Evolutionary conservation across 2,888 invertebrate species (phyloP).

Genomic region (Xylota segnis): DNA sequence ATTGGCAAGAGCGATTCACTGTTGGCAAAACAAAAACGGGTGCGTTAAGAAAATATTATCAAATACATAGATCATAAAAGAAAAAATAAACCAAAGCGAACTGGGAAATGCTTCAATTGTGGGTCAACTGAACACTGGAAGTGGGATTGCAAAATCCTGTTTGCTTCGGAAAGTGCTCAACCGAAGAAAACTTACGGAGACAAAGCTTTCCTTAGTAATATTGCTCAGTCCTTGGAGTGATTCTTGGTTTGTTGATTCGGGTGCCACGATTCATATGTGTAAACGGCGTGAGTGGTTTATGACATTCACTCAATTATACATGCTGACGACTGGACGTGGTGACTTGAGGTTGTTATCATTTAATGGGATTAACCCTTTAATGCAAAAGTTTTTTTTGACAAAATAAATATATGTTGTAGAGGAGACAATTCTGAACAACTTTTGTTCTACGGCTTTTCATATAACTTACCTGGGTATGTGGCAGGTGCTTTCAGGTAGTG

Average conservation of each 20-base stretch:
- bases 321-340: slow-evolving; percentile 36
- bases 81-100: slow-evolving; percentile 5
- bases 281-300: slow-evolving; percentile 37
- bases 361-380: slow-evolving; percentile 20
- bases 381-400: slow-evolving; percentile 54
- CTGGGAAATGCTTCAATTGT: background rate
- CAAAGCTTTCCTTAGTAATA: background rate
- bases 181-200: background rate
- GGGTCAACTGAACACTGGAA: background rate
- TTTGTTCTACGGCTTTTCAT: too few relatives aligned
- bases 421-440: too few relatives aligned
- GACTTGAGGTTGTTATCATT: slow-evolving; percentile 26
- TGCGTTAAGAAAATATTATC: background rate
- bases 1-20: slow-evolving; percentile 36
- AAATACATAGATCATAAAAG: background rate
- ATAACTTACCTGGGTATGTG: too few relatives aligned
- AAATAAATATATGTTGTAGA: too few relatives aligned
- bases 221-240: background rate
- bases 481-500: too few relatives aligned
- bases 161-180: background rate
- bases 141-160: too few relatives aligned
- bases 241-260: slow-evolving; percentile 20
- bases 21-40: slow-evolving; percentile 34
- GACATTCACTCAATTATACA: slow-evolving; percentile 22
- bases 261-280: slow-evolving; percentile 38